phyloP scores from a whole-genome alignment of 2,113 vertebrate genomes.

The Pituophis catenifer region DNA sequence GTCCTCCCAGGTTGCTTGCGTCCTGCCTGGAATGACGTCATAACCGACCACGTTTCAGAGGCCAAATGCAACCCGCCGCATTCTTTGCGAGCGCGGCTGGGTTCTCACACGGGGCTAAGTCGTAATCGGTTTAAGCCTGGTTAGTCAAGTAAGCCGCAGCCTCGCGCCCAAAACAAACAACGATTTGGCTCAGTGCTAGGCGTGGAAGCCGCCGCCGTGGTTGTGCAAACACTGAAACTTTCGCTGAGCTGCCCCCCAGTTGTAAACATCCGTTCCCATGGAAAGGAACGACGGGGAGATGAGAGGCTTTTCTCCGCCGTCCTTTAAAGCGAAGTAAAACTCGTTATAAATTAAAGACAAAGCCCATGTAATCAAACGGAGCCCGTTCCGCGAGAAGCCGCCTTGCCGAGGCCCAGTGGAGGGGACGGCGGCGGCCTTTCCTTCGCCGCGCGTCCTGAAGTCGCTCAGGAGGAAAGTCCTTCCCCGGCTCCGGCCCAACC shows the following conservation, averaged over 20 bases:
- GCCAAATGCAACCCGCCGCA: not conserved
- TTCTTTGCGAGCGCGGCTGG: not conserved
- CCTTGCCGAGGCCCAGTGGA: not conserved
- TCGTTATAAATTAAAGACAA: not conserved
- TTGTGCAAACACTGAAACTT: not conserved
- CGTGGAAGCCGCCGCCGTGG: not conserved
- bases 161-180: not conserved
- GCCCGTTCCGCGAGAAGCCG: not conserved
- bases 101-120: not conserved
- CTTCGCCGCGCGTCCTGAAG: not conserved
- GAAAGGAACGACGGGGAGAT: not conserved
- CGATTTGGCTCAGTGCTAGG: not conserved
- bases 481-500: not conserved
- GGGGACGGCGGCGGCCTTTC: not conserved
- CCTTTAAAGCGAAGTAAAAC: not conserved
- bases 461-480: not conserved
- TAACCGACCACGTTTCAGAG: not conserved
- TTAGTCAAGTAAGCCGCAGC: not conserved
- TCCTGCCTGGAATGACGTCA: constrained; percentile 53
- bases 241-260: not conserved
- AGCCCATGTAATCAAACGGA: not conserved
- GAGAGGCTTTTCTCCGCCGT: not conserved
- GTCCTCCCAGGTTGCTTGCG: constrained; percentile 51
- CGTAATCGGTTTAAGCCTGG: not conserved
- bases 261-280: not conserved